Evolutionary conservation across 2,888 invertebrate genomes (phyloP).

Genomic region (Eupeodes luniger): DNA sequence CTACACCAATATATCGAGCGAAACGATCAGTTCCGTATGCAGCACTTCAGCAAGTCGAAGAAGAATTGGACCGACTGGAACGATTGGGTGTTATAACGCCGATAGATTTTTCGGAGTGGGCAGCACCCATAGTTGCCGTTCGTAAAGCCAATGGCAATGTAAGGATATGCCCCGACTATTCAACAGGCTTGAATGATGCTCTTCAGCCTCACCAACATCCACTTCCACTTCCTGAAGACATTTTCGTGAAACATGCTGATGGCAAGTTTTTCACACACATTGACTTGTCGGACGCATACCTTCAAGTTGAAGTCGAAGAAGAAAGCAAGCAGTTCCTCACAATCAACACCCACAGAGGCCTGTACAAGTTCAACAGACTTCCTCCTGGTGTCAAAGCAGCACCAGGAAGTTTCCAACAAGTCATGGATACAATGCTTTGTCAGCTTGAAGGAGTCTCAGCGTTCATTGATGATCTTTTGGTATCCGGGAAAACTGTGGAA

Average conservation of each 20-base stretch:
- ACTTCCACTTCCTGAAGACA: slow-evolving; percentile 14
- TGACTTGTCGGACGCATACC: slow-evolving; percentile 38
- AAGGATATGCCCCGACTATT: slow-evolving; percentile 75
- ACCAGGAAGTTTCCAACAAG: slow-evolving; percentile 45
- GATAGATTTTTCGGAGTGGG: slow-evolving; percentile 42
- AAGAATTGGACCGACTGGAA: slow-evolving; percentile 37
- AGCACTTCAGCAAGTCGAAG: slow-evolving; percentile 28
- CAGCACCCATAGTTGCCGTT: slow-evolving; percentile 35
- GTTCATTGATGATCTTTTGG: slow-evolving; percentile 19
- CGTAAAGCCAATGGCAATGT: slow-evolving; percentile 52
- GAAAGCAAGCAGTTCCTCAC: slow-evolving; percentile 21
- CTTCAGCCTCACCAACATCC: slow-evolving; percentile 29
- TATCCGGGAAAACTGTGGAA: not conserved
- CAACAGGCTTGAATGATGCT: slow-evolving; percentile 37
- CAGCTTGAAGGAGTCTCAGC: slow-evolving; percentile 6
- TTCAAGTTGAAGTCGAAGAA: slow-evolving; percentile 42
- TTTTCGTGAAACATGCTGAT: slow-evolving; percentile 30
- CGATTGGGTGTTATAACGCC: not conserved
- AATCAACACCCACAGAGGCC: slow-evolving; percentile 40
- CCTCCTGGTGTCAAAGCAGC: slow-evolving; percentile 34
- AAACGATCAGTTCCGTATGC: slow-evolving; percentile 34
- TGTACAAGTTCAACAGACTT: slow-evolving; percentile 24
- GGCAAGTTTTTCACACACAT: slow-evolving; percentile 32
- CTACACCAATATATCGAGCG: slow-evolving; percentile 16
- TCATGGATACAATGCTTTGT: slow-evolving; percentile 22